Conservation (phyloP, 1,140 invertebrate species). For the Chironomus tepperi region DNA sequence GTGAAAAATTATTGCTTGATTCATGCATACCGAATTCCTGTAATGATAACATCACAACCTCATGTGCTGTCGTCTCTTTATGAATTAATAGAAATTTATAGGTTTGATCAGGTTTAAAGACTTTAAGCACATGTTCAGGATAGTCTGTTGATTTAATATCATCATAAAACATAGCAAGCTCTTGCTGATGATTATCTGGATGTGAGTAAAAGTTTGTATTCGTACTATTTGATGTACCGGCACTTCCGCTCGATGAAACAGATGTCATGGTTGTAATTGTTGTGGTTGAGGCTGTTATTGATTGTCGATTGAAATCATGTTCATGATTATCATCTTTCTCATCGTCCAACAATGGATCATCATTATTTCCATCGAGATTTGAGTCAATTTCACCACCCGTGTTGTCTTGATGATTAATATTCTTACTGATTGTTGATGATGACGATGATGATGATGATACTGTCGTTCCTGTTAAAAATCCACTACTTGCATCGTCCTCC, state of each 20-base stretch:
- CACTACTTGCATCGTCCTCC: slow-evolving; percentile 49
- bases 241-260: neutral
- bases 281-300: slow-evolving; percentile 10
- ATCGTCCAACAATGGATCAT: neutral
- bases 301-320: neutral
- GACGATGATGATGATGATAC: neutral
- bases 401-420: neutral
- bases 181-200: slow-evolving; percentile 86
- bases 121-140: slow-evolving; percentile 95
- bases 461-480: slow-evolving; percentile 29
- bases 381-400: neutral
- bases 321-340: neutral
- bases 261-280: slow-evolving; percentile 18
- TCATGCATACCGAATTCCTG: slow-evolving; percentile 95
- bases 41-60: slow-evolving; percentile 95
- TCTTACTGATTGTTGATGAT: slow-evolving; percentile 3
- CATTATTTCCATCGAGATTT: neutral
- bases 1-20: slow-evolving; percentile 81
- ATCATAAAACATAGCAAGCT: slow-evolving; percentile 71
- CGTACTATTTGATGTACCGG: slow-evolving; percentile 41
- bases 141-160: slow-evolving; percentile 69
- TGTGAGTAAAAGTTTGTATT: slow-evolving; percentile 54
- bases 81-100: slow-evolving; percentile 96
- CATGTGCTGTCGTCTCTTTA: slow-evolving; percentile 96
- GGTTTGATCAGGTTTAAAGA: slow-evolving; percentile 92